phyloP scores from a whole-genome alignment of 2,888 invertebrate genomes.

The Cinara cedri region DNA sequence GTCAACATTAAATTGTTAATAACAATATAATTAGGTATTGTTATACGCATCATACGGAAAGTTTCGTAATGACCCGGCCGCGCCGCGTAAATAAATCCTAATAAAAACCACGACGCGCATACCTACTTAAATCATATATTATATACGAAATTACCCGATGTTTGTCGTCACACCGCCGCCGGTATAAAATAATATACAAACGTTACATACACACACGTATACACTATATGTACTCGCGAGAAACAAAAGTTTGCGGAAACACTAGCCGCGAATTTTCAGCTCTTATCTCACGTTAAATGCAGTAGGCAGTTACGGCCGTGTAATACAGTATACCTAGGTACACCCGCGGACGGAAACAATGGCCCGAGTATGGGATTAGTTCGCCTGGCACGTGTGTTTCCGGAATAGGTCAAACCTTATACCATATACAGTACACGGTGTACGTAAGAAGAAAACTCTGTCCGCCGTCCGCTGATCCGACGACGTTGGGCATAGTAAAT shows the following conservation, averaged over 20 bases:
- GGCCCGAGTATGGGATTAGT: slow-evolving; percentile 20
- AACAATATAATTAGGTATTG: neutral
- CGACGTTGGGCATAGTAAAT: neutral
- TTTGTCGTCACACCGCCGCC: no score
- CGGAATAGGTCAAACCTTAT: no score
- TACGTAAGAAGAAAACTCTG: slow-evolving; percentile 31
- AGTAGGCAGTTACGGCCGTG: neutral
- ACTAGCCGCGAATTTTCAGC: slow-evolving; percentile 5
- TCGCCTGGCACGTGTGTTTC: slow-evolving; percentile 12
- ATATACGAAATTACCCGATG: neutral
- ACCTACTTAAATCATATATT: neutral
- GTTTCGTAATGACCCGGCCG: neutral
- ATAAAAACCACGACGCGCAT: neutral
- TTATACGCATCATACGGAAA: neutral
- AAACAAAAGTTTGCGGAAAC: slow-evolving; percentile 20
- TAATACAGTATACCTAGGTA: no score
- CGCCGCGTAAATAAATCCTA: slow-evolving; percentile 10
- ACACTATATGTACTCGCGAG: neutral
- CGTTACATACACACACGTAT: neutral
- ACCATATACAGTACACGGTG: slow-evolving; percentile 3
- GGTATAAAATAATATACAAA: no score
- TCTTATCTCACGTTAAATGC: slow-evolving; percentile 23
- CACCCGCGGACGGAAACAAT: neutral
- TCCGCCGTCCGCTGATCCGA: neutral
- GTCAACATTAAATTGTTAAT: neutral